phyloP scores from a whole-genome alignment of 2,888 invertebrate species.

The Lysandra coridon region DNA sequence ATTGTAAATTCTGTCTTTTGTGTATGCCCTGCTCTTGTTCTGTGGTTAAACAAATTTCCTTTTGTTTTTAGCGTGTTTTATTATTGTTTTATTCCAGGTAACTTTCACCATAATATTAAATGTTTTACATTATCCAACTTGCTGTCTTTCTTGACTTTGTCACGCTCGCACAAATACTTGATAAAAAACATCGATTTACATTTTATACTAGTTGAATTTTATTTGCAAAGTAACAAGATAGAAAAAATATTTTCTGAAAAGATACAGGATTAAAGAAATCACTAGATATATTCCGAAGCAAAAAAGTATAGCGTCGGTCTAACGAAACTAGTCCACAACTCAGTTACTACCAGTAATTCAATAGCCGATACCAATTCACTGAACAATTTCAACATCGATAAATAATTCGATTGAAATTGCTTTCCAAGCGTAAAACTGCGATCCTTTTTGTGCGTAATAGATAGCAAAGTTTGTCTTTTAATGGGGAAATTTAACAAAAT shows the following conservation, averaged over 20 bases:
- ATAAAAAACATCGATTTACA: too few relatives aligned
- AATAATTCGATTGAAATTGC: slow-evolving; percentile 32
- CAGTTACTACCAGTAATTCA: slow-evolving; percentile 29
- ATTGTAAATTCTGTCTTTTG: slow-evolving; percentile 21
- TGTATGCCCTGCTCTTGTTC: not conserved
- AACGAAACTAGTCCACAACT: slow-evolving; percentile 26
- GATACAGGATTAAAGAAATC: not conserved
- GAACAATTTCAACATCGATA: slow-evolving; percentile 32
- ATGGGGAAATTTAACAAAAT: slow-evolving; percentile 31
- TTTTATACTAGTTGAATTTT: too few relatives aligned
- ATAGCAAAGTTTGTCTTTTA: slow-evolving; percentile 29
- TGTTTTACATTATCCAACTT: not conserved
- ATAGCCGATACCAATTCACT: slow-evolving; percentile 31
- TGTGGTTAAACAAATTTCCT: slow-evolving; percentile 9
- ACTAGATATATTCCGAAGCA: not conserved
- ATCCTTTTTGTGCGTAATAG: slow-evolving; percentile 30
- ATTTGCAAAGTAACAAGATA: too few relatives aligned
- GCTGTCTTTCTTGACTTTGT: not conserved
- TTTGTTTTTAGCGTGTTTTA: slow-evolving; percentile 8
- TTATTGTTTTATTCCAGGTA: not conserved
- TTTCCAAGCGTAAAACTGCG: slow-evolving; percentile 30
- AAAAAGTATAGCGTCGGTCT: slow-evolving; percentile 1
- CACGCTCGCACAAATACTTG: not conserved
- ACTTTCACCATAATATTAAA: not conserved
- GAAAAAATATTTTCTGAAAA: not conserved